phyloP scores from a whole-genome alignment of 1,140 invertebrate genomes.

The Magallana angulata region DNA sequence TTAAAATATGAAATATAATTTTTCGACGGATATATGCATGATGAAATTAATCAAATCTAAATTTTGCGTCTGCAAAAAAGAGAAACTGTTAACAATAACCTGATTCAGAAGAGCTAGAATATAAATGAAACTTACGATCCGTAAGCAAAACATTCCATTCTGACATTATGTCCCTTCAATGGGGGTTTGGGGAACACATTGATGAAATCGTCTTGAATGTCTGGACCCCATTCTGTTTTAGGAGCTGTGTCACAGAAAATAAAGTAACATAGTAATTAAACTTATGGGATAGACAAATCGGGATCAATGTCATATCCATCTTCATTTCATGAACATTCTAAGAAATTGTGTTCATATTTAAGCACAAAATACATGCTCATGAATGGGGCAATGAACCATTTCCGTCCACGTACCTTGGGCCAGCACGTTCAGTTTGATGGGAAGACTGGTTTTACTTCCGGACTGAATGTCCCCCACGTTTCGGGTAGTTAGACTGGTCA shows the following conservation, averaged over 20 bases:
- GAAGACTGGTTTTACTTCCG: conserved; percentile 62
- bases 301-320: background rate
- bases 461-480: conserved; percentile 61
- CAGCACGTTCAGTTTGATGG: conserved; percentile 61
- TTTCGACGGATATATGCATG: too few species aligned
- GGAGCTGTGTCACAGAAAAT: conserved; percentile 56
- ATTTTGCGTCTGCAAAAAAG: too few species aligned
- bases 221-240: conserved; percentile 64
- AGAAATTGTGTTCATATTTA: too few species aligned
- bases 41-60: too few species aligned
- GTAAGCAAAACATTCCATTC: conserved; percentile 96
- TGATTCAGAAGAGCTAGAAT: too few species aligned
- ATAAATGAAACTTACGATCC: conserved; percentile 86
- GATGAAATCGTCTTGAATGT: conserved; percentile 93
- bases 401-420: conserved; percentile 52
- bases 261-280: background rate
- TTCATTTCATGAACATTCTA: background rate
- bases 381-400: background rate
- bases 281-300: background rate
- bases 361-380: too few species aligned
- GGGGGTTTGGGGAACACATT: conserved; percentile 96
- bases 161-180: conserved; percentile 91
- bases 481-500: conserved; percentile 61
- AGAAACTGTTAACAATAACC: too few species aligned
- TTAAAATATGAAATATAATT: too few species aligned